Conservation (phyloP, 2,113 vertebrate genomes). For the Haemorhous mexicanus region DNA sequence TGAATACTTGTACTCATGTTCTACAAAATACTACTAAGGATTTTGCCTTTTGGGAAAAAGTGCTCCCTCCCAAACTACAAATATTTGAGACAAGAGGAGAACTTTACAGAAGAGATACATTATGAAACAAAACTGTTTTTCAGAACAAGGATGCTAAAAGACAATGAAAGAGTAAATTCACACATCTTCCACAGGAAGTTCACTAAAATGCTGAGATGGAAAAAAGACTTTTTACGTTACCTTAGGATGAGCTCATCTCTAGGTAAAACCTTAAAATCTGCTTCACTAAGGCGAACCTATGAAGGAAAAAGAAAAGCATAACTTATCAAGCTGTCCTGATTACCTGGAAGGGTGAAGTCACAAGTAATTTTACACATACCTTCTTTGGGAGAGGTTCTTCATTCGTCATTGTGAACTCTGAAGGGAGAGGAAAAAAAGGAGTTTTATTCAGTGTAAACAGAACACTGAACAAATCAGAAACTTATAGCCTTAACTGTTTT, state of each 20-base stretch:
- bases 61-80: not conserved
- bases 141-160: not conserved
- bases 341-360: not conserved
- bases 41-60: not conserved
- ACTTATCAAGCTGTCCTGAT: not conserved
- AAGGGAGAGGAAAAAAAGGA: not conserved
- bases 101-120: not conserved
- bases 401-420: constrained; percentile 94
- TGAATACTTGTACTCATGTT: not conserved
- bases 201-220: not conserved
- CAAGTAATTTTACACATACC: constrained; percentile 73
- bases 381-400: constrained; percentile 99
- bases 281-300: constrained; percentile 96
- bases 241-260: constrained; percentile 93
- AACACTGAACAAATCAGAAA: not conserved
- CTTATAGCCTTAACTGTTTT: not conserved
- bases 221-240: constrained; percentile 69
- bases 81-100: not conserved
- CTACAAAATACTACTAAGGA: not conserved
- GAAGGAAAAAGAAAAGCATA: not conserved
- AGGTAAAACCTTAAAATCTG: constrained; percentile 95
- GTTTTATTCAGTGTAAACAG: not conserved
- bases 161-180: not conserved
- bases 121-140: not conserved
- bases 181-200: not conserved